These are phyloP conservation scores for Myripristis jacobus DNA, from an alignment of 2,797 vertebrate species.

Conservation along the genomic window DNA sequence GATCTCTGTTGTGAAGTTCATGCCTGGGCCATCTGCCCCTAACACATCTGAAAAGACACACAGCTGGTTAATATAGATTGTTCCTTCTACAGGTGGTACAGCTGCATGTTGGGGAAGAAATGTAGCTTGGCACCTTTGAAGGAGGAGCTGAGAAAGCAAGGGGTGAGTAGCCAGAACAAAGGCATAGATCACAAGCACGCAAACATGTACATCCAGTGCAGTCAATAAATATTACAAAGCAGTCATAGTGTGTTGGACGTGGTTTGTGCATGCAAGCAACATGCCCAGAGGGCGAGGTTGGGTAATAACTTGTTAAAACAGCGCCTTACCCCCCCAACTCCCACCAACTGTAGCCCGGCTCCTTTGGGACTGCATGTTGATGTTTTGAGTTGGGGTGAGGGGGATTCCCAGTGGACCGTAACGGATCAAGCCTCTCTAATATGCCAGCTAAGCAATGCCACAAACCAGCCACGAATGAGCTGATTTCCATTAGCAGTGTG, in stretches of 20 bases:
- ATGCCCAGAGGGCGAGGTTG: slow-evolving; percentile 2
- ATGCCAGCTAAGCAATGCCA: slow-evolving; percentile 46
- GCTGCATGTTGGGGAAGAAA: slow-evolving; percentile 99
- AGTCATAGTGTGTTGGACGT: slow-evolving; percentile 28
- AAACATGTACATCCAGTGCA: slow-evolving; percentile 6
- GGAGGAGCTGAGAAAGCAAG: slow-evolving; percentile 95
- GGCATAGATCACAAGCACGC: not conserved
- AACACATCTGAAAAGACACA: not conserved
- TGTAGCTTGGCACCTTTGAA: slow-evolving; percentile 96
- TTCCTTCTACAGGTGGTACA: slow-evolving; percentile 93
- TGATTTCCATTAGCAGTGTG: slow-evolving; percentile 49
- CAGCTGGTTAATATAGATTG: slow-evolving; percentile 49
- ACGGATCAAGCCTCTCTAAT: slow-evolving; percentile 45
- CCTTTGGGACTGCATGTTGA: slow-evolving; percentile 26
- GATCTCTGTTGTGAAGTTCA: slow-evolving; percentile 51
- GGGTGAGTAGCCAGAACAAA: slow-evolving; percentile 83
- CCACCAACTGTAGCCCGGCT: slow-evolving; percentile 6
- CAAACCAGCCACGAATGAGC: slow-evolving; percentile 52
- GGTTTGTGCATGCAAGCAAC: slow-evolving; percentile 23
- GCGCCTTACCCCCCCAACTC: slow-evolving; percentile 11
- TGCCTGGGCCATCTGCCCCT: not conserved
- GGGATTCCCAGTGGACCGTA: slow-evolving; percentile 12
- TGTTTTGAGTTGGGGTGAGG: slow-evolving; percentile 9
- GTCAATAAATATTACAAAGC: slow-evolving; percentile 14
- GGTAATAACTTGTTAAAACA: slow-evolving; percentile 35